These are phyloP conservation scores for Cliona cf. orientalis DNA, from an alignment of 37 sponge, comb jelly and placozoan genomes.

Conservation along the genomic window DNA sequence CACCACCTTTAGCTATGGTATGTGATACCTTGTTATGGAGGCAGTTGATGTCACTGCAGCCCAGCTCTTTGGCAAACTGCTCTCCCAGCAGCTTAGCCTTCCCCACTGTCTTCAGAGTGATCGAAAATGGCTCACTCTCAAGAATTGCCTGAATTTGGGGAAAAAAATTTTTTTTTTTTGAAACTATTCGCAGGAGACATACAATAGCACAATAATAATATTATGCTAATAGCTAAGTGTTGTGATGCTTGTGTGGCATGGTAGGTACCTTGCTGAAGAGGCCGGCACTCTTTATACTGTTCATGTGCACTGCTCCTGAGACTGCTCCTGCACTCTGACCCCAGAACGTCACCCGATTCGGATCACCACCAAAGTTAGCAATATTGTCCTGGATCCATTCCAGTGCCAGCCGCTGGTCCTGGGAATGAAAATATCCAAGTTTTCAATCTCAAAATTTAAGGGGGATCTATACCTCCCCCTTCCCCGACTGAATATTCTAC, in stretches of 20 bases:
- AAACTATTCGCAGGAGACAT: not conserved
- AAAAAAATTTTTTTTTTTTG: not conserved
- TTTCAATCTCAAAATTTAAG: not conserved
- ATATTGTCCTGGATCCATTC: conserved; percentile 86
- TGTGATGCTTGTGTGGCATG: not conserved
- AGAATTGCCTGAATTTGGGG: conserved; percentile 54
- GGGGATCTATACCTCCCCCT: no score
- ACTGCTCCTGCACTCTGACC: conserved; percentile 94
- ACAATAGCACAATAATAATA: no score
- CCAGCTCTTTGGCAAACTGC: conserved; percentile 67
- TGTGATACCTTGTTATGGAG: conserved; percentile 61
- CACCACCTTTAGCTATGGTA: no score
- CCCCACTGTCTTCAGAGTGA: conserved; percentile 39
- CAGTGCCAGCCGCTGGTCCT: conserved; percentile 84
- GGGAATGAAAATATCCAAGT: conserved; percentile 8
- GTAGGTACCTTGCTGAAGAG: conserved; percentile 74
- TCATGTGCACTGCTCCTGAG: conserved; percentile 71
- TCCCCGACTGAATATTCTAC: not conserved
- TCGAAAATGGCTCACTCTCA: conserved; percentile 80
- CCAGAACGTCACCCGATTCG: conserved; percentile 67
- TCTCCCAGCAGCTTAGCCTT: conserved; percentile 62
- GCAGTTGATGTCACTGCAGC: conserved; percentile 61
- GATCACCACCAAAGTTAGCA: conserved; percentile 83
- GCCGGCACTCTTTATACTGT: conserved; percentile 63
- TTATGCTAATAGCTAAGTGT: not conserved